Evolutionary conservation across 2,888 invertebrate genomes (phyloP).

Genomic region (Zhuqinia jingwanae): DNA sequence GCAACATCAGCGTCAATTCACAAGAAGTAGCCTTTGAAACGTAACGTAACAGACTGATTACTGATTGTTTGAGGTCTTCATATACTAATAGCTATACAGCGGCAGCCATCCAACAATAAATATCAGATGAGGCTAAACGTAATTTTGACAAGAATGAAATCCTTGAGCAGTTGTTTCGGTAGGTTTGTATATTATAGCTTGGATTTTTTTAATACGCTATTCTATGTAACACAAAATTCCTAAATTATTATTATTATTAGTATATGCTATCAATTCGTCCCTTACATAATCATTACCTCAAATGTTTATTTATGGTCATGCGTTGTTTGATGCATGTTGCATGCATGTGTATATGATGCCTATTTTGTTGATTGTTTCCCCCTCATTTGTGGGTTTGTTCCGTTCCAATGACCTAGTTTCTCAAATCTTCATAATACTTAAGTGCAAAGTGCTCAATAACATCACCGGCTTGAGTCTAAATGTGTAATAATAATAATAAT

Average conservation of each 20-base stretch:
- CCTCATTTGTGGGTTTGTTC: constrained; percentile 35
- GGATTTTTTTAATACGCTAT: background rate
- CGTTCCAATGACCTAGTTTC: constrained; percentile 35
- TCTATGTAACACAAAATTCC: constrained; percentile 10
- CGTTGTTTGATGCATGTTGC: constrained; percentile 40
- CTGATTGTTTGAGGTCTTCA: background rate
- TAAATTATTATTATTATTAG: background rate
- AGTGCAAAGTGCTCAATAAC: too few relatives aligned
- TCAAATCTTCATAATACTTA: too few relatives aligned
- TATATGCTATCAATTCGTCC: background rate
- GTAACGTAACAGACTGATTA: background rate
- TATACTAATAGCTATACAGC: background rate
- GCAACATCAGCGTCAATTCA: background rate
- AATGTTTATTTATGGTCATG: constrained; percentile 41
- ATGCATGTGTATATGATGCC: too few relatives aligned
- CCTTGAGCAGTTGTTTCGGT: constrained; percentile 42
- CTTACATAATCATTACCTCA: background rate
- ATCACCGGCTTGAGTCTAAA: too few relatives aligned
- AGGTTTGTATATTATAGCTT: constrained; percentile 42
- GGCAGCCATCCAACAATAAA: background rate
- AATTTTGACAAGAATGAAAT: constrained; percentile 46
- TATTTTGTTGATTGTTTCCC: constrained; percentile 30
- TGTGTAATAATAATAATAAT: too few relatives aligned
- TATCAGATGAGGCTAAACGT: constrained; percentile 52
- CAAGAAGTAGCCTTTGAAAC: background rate